Percentiles rank a stretch among this genome's conserved stretches.
phyloP scores from a whole-genome alignment of 2,888 invertebrate genomes.

The Tethea ocularis region DNA sequence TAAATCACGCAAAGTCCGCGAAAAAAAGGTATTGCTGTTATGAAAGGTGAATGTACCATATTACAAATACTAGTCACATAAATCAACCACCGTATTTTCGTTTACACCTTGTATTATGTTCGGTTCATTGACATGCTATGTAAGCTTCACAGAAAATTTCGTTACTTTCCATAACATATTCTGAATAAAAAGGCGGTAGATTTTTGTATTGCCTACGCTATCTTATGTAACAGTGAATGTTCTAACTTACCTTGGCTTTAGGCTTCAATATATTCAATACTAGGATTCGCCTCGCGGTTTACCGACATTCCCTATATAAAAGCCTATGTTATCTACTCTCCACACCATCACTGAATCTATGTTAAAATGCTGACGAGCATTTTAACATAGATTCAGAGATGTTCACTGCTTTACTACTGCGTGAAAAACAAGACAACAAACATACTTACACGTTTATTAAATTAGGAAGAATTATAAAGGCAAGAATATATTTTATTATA shows the following conservation, averaged over 20 bases:
- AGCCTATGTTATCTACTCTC: no score
- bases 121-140: conserved; percentile 6
- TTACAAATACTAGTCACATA: conserved; percentile 1
- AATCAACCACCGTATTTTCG: not conserved
- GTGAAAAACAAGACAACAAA: no score
- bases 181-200: not conserved
- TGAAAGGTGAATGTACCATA: not conserved
- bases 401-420: no score
- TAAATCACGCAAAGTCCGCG: not conserved
- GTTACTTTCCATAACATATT: not conserved
- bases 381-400: no score
- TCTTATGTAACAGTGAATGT: not conserved
- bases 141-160: conserved; percentile 1
- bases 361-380: no score
- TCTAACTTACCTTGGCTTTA: not conserved
- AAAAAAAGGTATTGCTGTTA: not conserved
- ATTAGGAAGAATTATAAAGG: no score
- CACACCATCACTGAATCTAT: no score
- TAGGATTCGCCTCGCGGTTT: no score
- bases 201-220: not conserved
- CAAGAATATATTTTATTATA: no score
- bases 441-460: no score
- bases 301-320: no score
- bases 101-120: conserved; percentile 1
- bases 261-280: no score